Evolutionary conservation across 1,140 invertebrate species (phyloP).

Genomic region (Paracyclopina nana): DNA sequence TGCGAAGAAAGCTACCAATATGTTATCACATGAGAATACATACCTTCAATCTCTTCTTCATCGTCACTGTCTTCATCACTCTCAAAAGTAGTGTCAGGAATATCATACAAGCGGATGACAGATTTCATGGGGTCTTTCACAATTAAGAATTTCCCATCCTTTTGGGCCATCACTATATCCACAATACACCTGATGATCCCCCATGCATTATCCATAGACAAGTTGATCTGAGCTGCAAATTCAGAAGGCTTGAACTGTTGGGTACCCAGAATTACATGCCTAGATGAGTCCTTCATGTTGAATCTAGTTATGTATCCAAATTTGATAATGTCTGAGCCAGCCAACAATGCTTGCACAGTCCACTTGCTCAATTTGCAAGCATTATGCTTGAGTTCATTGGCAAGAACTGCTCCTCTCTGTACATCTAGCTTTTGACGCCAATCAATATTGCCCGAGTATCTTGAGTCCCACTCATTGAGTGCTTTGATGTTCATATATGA

Average conservation of each 20-base stretch:
- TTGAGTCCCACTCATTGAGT: constrained; percentile 96
- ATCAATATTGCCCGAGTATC: constrained; percentile 82
- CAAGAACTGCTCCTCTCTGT: constrained; percentile 91
- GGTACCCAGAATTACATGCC: constrained; percentile 91
- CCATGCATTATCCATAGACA: constrained; percentile 99
- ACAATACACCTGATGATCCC: constrained; percentile 94
- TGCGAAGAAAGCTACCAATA: no score
- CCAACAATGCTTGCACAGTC: constrained; percentile 89
- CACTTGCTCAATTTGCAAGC: constrained; percentile 97
- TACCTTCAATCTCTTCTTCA: no score
- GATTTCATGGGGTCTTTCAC: constrained; percentile 99
- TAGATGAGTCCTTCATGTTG: constrained; percentile 76
- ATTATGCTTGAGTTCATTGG: constrained; percentile 95
- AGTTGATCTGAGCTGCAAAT: constrained; percentile 94
- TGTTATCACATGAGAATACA: no score
- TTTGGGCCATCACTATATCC: constrained; percentile 92
- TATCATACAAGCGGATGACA: constrained; percentile 84
- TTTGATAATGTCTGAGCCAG: constrained; percentile 92
- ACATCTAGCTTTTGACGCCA: constrained; percentile 95
- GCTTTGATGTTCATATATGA: constrained; percentile 86
- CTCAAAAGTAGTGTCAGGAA: constrained; percentile 94
- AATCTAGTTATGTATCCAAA: constrained; percentile 94
- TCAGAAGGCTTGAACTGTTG: constrained; percentile 97
- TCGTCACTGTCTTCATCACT: constrained; percentile 85
- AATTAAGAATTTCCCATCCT: constrained; percentile 87